Base-by-base conservation (phyloP, 2,888 invertebrate species). In the Oxyteleia sp. region DNA sequence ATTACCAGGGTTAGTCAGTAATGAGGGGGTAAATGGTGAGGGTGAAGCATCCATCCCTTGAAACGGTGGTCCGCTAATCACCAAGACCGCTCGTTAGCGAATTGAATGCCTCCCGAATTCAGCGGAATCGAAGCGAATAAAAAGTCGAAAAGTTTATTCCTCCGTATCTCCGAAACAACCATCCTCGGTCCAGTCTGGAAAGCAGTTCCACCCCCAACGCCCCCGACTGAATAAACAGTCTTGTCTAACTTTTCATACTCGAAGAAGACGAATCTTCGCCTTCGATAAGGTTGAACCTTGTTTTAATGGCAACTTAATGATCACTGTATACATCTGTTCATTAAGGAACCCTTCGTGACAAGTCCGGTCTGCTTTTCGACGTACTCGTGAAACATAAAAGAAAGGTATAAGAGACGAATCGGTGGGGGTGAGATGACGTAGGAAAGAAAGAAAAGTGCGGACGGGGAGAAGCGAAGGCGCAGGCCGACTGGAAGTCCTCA, bases 1-100 rank as follows among this genome's bases (percentile, higher is more conserved):
- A 92, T 92, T 90, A 90, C 89, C 82, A 85, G 88, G 85, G 82
- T 87, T 53, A 8, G 84, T 53, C 78, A 81, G 88, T 91, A 92
- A 92, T 91, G 91, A 91, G 89, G 89, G 91, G 90, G 89, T 89
- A 89, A 88, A 88, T 84, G 87, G 84, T 59, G 82, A 85, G 84
- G 88, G 86, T 86, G 86, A 88, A 84, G 84, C 87, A 87, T 88
- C 87, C 88, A 89, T 88, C 89, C 91, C 89, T 88, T 80, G 86
- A 47, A 69, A 86, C 86, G 86, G 84, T 88, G 88, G 87, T 84
- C 88, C 86, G 86, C 90, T 91, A 92, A 92, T 92, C 90, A 89
- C 88, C 74, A 74, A 85, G 89, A 85, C 84, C 66, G 88, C 90
- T 92, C 91, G 92, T 92, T 92, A 92, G 88, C 91, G 89, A 90